Percentiles rank a stretch among this genome's conserved stretches.
phyloP scores from a whole-genome alignment of 2,888 invertebrate genomes.

The Drosophila picticornis region DNA sequence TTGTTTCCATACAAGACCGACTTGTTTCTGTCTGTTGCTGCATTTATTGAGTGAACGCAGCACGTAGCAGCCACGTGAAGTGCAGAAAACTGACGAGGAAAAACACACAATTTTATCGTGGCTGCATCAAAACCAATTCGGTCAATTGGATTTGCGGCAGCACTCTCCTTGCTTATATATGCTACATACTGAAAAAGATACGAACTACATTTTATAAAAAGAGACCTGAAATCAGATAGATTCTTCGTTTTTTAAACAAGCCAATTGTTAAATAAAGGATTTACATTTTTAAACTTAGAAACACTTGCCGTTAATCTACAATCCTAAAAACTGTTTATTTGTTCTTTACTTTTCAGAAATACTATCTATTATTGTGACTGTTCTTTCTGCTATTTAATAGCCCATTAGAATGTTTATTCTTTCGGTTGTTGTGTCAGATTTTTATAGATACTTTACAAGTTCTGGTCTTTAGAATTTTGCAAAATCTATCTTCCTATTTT shows the following conservation, averaged over 20 bases:
- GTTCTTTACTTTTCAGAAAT: not conserved
- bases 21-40: constrained; percentile 10
- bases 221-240: not conserved
- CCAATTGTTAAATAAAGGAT: not conserved
- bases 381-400: not conserved
- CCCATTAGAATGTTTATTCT: not conserved
- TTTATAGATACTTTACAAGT: not conserved
- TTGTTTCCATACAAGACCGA: constrained; percentile 34
- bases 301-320: not conserved
- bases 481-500: not conserved
- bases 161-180: constrained; percentile 1
- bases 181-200: not conserved
- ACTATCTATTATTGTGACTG: not conserved
- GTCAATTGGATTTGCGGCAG: constrained; percentile 29
- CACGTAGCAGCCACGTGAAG: constrained; percentile 8
- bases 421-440: not conserved
- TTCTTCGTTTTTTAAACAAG: not conserved
- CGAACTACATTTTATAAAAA: not conserved
- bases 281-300: not conserved
- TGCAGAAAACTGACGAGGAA: constrained; percentile 4
- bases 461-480: not conserved
- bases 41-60: constrained; percentile 15
- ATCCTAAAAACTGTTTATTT: not conserved
- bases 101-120: constrained; percentile 28
- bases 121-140: constrained; percentile 22